Percentiles rank a stretch among this genome's conserved stretches.
Conservation (phyloP, 2,797 vertebrate species). For the Chaenodraco wilsoni region DNA sequence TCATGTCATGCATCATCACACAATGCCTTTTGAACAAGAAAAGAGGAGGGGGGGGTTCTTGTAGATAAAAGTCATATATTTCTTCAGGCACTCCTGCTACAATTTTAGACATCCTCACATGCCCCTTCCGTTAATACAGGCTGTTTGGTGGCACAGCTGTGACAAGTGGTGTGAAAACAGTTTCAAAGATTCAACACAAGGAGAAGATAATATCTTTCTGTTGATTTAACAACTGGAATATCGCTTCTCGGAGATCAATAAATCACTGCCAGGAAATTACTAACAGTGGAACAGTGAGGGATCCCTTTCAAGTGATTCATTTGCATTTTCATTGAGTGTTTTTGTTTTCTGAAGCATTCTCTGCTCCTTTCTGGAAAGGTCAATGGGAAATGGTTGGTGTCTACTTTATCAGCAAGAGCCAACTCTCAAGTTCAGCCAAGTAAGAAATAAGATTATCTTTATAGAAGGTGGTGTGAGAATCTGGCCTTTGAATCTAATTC, state of each 20-base stretch:
- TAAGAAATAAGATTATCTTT: slow-evolving; percentile 83
- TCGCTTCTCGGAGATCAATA: slow-evolving; percentile 65
- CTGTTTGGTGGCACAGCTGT: slow-evolving; percentile 26
- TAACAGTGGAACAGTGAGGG: slow-evolving; percentile 62
- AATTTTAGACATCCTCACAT: slow-evolving; percentile 37
- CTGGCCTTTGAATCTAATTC: slow-evolving; percentile 80
- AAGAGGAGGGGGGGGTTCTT: slow-evolving; percentile 8
- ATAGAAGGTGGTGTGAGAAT: slow-evolving; percentile 73
- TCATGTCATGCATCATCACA: slow-evolving; percentile 61
- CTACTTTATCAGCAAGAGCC: slow-evolving; percentile 80
- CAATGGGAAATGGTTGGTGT: slow-evolving; percentile 78
- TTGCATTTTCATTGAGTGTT: slow-evolving; percentile 83
- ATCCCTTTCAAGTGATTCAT: slow-evolving; percentile 69
- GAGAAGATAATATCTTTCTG: slow-evolving; percentile 46
- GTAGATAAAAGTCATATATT: slow-evolving; percentile 66
- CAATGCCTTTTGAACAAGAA: slow-evolving; percentile 56
- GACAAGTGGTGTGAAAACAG: slow-evolving; percentile 44
- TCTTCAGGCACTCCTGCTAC: slow-evolving; percentile 55
- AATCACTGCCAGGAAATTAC: slow-evolving; percentile 69
- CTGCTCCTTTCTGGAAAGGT: slow-evolving; percentile 77
- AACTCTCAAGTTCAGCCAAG: slow-evolving; percentile 81
- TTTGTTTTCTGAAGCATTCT: slow-evolving; percentile 77
- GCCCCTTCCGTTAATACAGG: slow-evolving; percentile 6
- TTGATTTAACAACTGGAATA: slow-evolving; percentile 61
- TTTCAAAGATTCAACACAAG: slow-evolving; percentile 51